A percentile compares a stretch with the other conserved stretches of the same genome.
Evolutionary conservation across 1,140 invertebrate species (phyloP).

Genomic region (Limonius californicus): DNA sequence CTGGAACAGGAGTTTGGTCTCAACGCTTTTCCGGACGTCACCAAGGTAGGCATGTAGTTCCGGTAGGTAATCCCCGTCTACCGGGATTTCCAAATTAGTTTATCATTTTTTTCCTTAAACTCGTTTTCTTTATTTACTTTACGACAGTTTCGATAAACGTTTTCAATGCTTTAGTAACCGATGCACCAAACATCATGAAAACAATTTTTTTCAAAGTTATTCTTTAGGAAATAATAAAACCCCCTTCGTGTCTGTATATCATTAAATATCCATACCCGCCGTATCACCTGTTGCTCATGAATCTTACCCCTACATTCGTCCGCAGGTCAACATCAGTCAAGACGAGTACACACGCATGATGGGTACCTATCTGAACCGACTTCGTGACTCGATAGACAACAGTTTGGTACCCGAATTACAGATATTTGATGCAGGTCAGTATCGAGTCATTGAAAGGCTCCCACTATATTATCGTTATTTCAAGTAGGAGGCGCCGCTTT

Average conservation of each 20-base stretch:
- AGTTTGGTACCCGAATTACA: constrained; percentile 35
- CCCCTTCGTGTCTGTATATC: not conserved
- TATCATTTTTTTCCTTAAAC: too few species aligned
- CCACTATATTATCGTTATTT: too few species aligned
- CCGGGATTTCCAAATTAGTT: constrained; percentile 24
- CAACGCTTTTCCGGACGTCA: constrained; percentile 31
- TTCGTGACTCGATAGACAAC: constrained; percentile 25
- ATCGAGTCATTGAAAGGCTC: constrained; percentile 6
- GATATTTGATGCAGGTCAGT: constrained; percentile 42
- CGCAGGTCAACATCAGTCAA: constrained; percentile 43
- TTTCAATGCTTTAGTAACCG: not conserved
- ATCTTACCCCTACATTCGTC: constrained; percentile 1
- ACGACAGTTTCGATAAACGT: not conserved
- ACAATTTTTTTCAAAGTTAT: not conserved
- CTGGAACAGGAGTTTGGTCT: constrained; percentile 35
- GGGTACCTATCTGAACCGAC: constrained; percentile 32
- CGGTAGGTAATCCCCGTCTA: constrained; percentile 22
- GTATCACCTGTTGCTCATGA: constrained; percentile 28
- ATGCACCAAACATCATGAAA: not conserved
- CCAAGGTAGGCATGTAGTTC: constrained; percentile 32
- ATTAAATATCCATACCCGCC: not conserved
- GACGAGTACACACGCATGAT: constrained; percentile 42
- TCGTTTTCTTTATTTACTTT: too few species aligned
- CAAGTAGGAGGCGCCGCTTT: too few species aligned
- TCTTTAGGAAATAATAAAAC: not conserved